Percentiles rank a stretch among this genome's conserved stretches.
Evolutionary conservation across 2,113 vertebrate genomes (phyloP).

Genomic region (Aspiorhynchus laticeps): DNA sequence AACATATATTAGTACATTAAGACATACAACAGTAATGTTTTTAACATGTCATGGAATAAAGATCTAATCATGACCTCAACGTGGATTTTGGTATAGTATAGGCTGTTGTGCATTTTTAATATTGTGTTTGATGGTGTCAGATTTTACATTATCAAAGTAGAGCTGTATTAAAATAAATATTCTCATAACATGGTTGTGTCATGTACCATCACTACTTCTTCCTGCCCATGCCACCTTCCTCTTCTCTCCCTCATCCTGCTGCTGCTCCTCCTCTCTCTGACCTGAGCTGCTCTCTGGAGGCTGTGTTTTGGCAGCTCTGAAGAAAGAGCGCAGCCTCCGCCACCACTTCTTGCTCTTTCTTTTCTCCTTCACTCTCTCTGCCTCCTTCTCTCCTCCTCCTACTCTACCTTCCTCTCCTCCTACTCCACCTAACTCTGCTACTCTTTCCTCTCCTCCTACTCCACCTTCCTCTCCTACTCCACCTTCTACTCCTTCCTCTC

Average conservation of each 20-base stretch:
- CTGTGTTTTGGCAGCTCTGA: too few relatives aligned
- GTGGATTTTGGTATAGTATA: not conserved
- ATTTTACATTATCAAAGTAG: not conserved
- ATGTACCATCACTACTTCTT: conserved; percentile 8
- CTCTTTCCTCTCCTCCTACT: too few relatives aligned
- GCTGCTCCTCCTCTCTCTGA: not conserved
- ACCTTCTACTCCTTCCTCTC: fast-evolving
- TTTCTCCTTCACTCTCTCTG: not conserved
- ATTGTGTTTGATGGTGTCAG: not conserved
- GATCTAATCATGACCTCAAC: not conserved
- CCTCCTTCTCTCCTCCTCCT: not conserved
- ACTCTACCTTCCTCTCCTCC: too few relatives aligned
- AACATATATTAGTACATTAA: not conserved
- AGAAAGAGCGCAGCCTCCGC: not conserved
- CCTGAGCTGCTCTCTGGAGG: not conserved
- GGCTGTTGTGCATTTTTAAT: not conserved
- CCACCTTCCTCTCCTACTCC: too few relatives aligned
- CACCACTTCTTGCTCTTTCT: not conserved
- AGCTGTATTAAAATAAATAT: not conserved
- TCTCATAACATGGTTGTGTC: not conserved
- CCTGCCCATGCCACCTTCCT: not conserved
- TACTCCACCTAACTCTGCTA: not conserved
- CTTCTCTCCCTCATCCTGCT: not conserved
- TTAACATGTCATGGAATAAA: not conserved
- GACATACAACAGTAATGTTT: not conserved